Evolutionary conservation across 2,888 invertebrate genomes (phyloP), one percentile per base, ranked within the genome.

Genomic region (Drosophila imparisetae): DNA sequence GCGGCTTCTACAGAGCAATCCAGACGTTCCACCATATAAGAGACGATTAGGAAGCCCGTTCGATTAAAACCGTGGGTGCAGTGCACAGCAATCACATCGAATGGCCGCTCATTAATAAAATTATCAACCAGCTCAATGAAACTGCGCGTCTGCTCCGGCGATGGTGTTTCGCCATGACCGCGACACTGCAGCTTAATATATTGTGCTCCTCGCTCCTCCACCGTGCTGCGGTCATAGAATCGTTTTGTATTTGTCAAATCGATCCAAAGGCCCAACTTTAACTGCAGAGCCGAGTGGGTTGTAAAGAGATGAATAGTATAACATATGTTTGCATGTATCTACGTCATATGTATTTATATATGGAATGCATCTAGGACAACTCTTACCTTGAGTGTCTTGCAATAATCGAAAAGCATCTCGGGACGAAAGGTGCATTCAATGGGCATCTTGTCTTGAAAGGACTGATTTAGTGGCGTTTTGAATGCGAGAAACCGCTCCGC

Each of bases 21-120:
- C 89, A 96, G 94, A 73, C 95, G 95, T 90, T 97, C 96, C 6
- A 98, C 97, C 93, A 99, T 95, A 93, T 97, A 99, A 0, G 98
- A 96, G 32, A 96, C 95, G 59, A 99, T 96, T 8, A 99, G 94
- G 91, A 99, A 99, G 0, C 99, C 99, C 10, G 99, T 99, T 82
- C 99, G 94, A 92, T 99, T 99, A 93, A 99, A 99, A 0, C 99
- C 99, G 93, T 99, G 99, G 0, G 99, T 98, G 90, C 98, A 98
- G 92, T 98, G 98, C 18, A 98, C 96, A 36, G 95, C 96, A 92
- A 94, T 88, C 66, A 94, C 91, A 88, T 97, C 96, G 67, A 96
- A 92, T 0, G 98, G 98, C 89, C 97, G 95, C 75, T 97, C 95
- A 27, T 94, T 94, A 36, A 97, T 96, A 90, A 98, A 99, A 75